These are phyloP conservation scores for Trimorus sp. DNA, from an alignment of 2,888 invertebrate genomes.

Conservation along the genomic window DNA sequence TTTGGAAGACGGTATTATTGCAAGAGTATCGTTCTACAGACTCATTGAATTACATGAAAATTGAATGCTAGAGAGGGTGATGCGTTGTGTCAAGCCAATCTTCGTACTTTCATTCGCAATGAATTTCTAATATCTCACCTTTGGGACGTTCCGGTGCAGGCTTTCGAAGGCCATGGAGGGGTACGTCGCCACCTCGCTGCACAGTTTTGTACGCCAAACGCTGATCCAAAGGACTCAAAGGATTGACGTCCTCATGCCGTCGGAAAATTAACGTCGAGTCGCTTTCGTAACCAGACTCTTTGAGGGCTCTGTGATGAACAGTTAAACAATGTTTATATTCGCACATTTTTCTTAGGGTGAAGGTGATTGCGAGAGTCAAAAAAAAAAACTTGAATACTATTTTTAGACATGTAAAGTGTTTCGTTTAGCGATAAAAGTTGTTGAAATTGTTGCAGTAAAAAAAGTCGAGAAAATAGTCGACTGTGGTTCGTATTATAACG, in stretches of 20 bases:
- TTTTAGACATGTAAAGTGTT: too few relatives aligned
- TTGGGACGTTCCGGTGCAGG: conserved; percentile 92
- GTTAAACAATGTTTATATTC: conserved; percentile 11
- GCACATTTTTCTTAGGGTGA: not conserved
- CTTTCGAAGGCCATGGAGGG: conserved; percentile 94
- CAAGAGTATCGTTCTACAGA: conserved; percentile 36
- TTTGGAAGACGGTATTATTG: conserved; percentile 33
- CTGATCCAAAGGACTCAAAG: conserved; percentile 91
- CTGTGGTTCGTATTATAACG: too few relatives aligned
- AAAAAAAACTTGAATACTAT: too few relatives aligned
- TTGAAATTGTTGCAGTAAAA: too few relatives aligned
- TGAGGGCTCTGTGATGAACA: conserved; percentile 85
- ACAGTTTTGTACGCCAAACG: conserved; percentile 92
- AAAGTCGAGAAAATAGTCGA: too few relatives aligned
- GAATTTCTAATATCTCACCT: conserved; percentile 83
- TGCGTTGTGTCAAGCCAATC: conserved; percentile 50
- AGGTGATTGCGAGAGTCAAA: not conserved
- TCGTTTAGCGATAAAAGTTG: too few relatives aligned
- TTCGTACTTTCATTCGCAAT: conserved; percentile 48
- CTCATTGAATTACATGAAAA: conserved; percentile 37
- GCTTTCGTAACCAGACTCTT: conserved; percentile 95
- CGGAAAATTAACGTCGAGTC: conserved; percentile 94
- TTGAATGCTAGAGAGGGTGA: conserved; percentile 41
- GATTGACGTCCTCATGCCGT: conserved; percentile 87
- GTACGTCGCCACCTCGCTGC: conserved; percentile 97